Conservation (phyloP, 2,797 vertebrate genomes). For the Acanthis flammea region DNA sequence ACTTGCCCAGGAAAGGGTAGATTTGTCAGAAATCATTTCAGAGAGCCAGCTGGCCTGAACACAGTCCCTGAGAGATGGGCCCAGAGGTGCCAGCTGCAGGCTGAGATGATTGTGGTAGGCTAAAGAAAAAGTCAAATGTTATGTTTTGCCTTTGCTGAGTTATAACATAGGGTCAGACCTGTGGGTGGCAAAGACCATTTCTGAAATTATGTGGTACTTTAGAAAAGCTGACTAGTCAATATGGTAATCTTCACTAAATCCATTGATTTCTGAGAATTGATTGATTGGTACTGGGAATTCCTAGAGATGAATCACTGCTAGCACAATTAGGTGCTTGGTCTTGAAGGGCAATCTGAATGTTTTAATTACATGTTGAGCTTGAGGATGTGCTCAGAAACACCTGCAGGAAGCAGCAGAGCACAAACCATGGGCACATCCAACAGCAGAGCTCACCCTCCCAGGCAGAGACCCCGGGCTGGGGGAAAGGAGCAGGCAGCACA, state of each 20-base stretch:
- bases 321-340: not conserved
- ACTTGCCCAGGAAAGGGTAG: not conserved
- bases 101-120: not conserved
- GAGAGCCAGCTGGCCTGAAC: not conserved
- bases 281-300: not conserved
- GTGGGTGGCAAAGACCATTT: not conserved
- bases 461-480: rapidly evolving
- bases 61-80: not conserved
- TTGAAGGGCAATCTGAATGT: not conserved
- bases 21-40: not conserved
- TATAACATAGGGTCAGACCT: rapidly evolving
- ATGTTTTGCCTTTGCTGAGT: not conserved
- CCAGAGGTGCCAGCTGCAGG: not conserved
- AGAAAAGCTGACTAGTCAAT: not conserved
- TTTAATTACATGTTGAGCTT: not conserved
- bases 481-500: not conserved
- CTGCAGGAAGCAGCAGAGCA: not conserved
- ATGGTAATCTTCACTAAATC: not conserved
- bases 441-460: rapidly evolving
- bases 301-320: not conserved
- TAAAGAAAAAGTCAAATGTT: not conserved
- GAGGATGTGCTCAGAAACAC: not conserved
- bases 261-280: not conserved
- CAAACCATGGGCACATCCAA: rapidly evolving
- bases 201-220: not conserved